Evolutionary conservation across 92 coral and sea anemone genomes (phyloP).

Genomic region (Zoanthus sansibaricus): DNA sequence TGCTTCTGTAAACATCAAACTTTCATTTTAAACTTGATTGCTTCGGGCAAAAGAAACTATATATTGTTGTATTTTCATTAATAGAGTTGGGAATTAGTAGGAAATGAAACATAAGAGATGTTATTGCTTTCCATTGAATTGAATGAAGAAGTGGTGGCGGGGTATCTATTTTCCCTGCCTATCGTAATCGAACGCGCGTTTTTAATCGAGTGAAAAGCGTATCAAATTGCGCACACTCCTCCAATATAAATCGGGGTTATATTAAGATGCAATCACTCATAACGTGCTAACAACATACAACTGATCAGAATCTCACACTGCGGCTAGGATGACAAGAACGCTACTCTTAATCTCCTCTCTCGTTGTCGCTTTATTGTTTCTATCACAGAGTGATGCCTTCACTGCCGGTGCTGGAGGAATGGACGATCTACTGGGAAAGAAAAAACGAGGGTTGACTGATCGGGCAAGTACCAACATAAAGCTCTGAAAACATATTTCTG

Average conservation of each 20-base stretch:
- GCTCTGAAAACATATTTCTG: background rate
- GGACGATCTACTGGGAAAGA: background rate
- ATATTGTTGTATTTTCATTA: background rate
- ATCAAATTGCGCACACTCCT: background rate
- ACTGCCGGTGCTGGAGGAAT: slow-evolving; percentile 15
- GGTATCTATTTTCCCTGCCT: background rate
- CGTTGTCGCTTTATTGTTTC: background rate
- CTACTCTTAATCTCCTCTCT: background rate
- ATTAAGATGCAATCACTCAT: background rate
- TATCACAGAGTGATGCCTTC: slow-evolving; percentile 30
- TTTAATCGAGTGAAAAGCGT: background rate
- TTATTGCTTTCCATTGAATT: background rate
- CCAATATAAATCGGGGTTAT: background rate
- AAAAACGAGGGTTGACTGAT: background rate
- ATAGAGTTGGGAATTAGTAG: background rate
- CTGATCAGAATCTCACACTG: background rate
- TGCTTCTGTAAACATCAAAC: background rate
- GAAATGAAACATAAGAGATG: background rate
- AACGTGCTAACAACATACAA: background rate
- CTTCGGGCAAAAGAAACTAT: background rate
- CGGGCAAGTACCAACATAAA: slow-evolving; percentile 5
- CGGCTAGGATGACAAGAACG: background rate
- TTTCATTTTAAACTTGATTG: background rate
- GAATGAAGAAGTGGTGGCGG: background rate
- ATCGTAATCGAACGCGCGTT: background rate